A percentile compares a stretch with the other conserved stretches of the same genome.
Conservation (phyloP, 2,113 vertebrate genomes). For the Odocoileus virginianus region DNA sequence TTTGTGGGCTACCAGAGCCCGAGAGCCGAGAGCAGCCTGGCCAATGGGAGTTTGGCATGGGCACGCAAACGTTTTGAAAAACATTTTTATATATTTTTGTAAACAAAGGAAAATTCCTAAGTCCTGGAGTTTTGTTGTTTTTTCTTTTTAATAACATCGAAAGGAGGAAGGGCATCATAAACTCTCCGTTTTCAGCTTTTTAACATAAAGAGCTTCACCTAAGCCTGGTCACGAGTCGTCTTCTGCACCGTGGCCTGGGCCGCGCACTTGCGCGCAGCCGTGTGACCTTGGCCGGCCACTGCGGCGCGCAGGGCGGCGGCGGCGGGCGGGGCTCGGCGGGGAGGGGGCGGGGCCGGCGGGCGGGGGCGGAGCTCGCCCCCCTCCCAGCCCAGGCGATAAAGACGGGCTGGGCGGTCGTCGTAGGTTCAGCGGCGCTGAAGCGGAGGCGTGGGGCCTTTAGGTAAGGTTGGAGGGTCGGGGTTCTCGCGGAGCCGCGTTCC, state of each 20-base stretch:
- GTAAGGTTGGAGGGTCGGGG: background rate
- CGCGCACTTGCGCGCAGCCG: background rate
- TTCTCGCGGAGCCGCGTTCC: accelerated
- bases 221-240: background rate
- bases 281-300: background rate
- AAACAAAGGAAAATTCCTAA: background rate
- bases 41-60: background rate
- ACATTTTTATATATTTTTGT: background rate
- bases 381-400: accelerated
- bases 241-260: background rate
- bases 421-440: accelerated
- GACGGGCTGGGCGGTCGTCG: accelerated
- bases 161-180: background rate
- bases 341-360: background rate
- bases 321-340: background rate
- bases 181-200: background rate
- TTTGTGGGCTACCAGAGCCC: background rate
- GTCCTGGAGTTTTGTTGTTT: no score
- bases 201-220: background rate
- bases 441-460: accelerated
- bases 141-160: background rate
- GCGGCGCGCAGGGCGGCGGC: background rate
- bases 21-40: background rate
- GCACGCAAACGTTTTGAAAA: background rate
- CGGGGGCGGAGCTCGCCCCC: no score